Conservation (phyloP, 2,888 invertebrate genomes). For the Chaetoderma sp. region DNA sequence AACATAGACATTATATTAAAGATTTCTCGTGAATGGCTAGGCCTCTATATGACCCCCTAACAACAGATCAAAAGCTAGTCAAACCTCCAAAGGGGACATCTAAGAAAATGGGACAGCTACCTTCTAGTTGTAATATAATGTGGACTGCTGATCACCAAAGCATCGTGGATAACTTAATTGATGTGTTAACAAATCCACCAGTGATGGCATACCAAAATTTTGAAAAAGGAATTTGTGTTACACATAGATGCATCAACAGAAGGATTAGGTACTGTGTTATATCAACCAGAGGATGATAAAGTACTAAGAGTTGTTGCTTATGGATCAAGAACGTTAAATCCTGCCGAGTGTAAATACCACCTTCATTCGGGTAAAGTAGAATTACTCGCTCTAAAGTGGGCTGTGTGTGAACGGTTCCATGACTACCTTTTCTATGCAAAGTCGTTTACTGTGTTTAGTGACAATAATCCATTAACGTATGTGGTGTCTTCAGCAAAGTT, state of each 20-base stretch:
- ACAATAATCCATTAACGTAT: no score
- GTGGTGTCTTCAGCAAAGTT: constrained; percentile 14
- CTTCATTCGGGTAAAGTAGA: no score
- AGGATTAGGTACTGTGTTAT: neutral
- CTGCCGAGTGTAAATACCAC: no score
- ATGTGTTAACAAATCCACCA: neutral
- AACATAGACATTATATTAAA: neutral
- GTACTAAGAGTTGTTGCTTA: neutral
- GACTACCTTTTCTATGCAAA: no score
- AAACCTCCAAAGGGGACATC: no score
- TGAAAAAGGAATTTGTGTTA: neutral
- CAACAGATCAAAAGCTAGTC: no score
- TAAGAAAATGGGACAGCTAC: neutral
- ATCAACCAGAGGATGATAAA: neutral
- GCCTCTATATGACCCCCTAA: neutral
- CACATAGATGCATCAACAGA: neutral
- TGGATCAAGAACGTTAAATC: neutral
- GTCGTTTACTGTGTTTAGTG: no score
- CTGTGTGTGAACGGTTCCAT: constrained; percentile 19
- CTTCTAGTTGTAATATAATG: neutral
- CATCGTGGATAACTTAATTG: neutral
- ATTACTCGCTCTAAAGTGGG: constrained; percentile 27
- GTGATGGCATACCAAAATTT: neutral
- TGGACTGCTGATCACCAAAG: neutral
- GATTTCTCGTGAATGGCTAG: neutral